A percentile compares a stretch with the other conserved stretches of the same genome.
Conservation (phyloP, 2,797 vertebrate species). For the Tapirus indicus region DNA sequence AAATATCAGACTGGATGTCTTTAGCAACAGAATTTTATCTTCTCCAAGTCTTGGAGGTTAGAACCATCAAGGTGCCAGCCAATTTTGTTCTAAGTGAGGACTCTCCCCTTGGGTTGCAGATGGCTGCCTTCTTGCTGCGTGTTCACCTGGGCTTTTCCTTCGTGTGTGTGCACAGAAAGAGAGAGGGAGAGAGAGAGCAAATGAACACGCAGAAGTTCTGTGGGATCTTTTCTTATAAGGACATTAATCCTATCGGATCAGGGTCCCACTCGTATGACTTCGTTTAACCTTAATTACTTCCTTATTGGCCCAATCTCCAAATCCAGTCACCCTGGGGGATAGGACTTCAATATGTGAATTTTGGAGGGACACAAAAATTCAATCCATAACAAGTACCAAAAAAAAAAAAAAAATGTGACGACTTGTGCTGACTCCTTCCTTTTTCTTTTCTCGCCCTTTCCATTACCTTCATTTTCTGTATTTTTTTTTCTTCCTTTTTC, state of each 20-base stretch:
- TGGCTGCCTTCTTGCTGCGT: neutral
- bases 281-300: neutral
- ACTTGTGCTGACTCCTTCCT: too few relatives aligned
- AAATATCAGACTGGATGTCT: neutral
- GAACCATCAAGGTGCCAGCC: neutral
- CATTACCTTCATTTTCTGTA: neutral
- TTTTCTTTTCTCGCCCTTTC: neutral
- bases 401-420: neutral
- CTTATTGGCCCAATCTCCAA: neutral
- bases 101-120: neutral
- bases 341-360: neutral
- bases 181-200: neutral
- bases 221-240: neutral
- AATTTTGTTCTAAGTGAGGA: neutral
- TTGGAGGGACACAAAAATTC: neutral
- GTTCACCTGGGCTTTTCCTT: neutral
- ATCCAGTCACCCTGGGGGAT: neutral
- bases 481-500: neutral
- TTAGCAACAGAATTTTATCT: neutral
- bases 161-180: neutral
- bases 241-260: neutral
- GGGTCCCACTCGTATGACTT: neutral
- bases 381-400: neutral
- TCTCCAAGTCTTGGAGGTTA: neutral
- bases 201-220: neutral